Evolutionary conservation across 1,140 invertebrate genomes (phyloP), one percentile per base, ranked within the genome.

Genomic region (Condylostylus longicornis): DNA sequence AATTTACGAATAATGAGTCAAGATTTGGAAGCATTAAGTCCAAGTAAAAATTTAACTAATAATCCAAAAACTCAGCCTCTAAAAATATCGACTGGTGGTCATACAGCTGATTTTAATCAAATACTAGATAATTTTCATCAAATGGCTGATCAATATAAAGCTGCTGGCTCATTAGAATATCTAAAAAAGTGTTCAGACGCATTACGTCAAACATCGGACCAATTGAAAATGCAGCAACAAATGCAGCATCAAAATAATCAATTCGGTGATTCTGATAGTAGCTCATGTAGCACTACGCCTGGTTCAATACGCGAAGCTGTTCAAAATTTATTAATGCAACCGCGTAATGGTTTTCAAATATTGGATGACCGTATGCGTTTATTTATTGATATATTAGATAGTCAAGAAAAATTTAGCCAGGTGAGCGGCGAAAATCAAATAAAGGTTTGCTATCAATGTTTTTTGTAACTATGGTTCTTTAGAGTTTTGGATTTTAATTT

Each of bases 371-470:
- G 79, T 50, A 67, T 84, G 45, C 71, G 73, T 9, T 66, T 84
- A 10, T 80, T 82, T 55, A 74, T 82, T 47, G 80, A 84, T 42
- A 82, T 84, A 42, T 66, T 82, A 48, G 79, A 82, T 49, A 75
- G 77, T 10, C 80, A 82, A 63, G 77, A 82, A 57, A 66, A 71
- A 50, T 79, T 84, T 48, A 77, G 79, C 50, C 74, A 82, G 78
- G 79, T 82, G 65, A 63, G 35, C 46, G n/a, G 10, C 9, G 5
- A 12, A 14, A 21, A 13, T 22, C 6, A 31, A 31, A 15, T 12
- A 17, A 31, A 7, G n/a, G n/a, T n/a, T 25, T 25, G 7, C 23
- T n/a, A 25, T 8, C 7, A 25, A 25, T 25, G 23, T n/a, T n/a
- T n/a, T n/a, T n/a, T n/a, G n/a, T n/a, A n/a, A n/a, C n/a, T n/a